These are phyloP conservation scores for Mimumesa dahlbomi DNA, from an alignment of 2,888 invertebrate species.

Conservation along the genomic window DNA sequence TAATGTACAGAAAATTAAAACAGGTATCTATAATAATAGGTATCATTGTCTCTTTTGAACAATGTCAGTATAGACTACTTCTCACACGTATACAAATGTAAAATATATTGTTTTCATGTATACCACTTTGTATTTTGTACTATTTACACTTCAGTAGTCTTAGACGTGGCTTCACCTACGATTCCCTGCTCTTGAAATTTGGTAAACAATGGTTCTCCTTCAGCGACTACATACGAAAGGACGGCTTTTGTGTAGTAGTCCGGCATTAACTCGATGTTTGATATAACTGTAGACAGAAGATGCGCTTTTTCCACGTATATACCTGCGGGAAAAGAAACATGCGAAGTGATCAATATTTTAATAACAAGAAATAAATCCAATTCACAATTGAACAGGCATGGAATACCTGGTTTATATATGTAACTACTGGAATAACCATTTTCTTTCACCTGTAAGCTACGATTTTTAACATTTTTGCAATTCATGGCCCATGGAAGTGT, in stretches of 20 bases:
- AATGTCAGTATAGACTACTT: neutral
- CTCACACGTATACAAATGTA: neutral
- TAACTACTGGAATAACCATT: too few species aligned
- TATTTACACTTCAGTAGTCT: constrained; percentile 11
- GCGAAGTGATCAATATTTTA: neutral
- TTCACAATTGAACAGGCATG: too few species aligned
- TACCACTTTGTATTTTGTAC: constrained; percentile 1
- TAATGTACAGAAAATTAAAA: neutral
- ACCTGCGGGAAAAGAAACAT: constrained; percentile 80
- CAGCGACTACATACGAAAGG: constrained; percentile 89
- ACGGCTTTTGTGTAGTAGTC: constrained; percentile 93
- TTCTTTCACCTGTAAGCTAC: too few species aligned
- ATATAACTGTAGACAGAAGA: constrained; percentile 92
- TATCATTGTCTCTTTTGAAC: neutral
- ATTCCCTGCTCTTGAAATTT: constrained; percentile 84
- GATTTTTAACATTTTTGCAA: too few species aligned
- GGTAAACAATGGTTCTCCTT: constrained; percentile 87
- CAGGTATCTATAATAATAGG: neutral
- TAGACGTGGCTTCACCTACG: constrained; percentile 64
- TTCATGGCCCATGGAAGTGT: too few species aligned
- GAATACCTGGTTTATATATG: too few species aligned
- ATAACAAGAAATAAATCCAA: too few species aligned
- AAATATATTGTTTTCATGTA: constrained; percentile 18
- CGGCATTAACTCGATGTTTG: constrained; percentile 90
- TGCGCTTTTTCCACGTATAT: constrained; percentile 93